Evolutionary conservation across 2,888 invertebrate species (phyloP).

Genomic region (Tridacna crocea): DNA sequence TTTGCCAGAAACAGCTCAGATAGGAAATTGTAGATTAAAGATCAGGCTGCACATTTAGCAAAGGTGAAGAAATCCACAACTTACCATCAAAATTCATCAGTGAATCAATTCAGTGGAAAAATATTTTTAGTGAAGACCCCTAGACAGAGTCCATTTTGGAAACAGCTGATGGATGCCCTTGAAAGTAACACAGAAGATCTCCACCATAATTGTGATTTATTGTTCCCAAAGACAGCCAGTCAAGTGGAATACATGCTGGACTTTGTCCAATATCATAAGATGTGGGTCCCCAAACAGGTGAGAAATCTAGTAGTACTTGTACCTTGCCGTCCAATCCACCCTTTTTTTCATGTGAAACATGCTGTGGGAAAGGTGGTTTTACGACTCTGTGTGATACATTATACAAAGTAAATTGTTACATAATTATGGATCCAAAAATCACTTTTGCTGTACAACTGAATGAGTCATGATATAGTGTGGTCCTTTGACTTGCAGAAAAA

Average conservation of each 20-base stretch:
- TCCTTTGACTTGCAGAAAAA: no score
- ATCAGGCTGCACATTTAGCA: neutral
- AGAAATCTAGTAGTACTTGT: neutral
- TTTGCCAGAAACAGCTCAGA: no score
- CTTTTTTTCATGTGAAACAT: no score
- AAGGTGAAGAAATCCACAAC: neutral
- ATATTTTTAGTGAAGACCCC: slow-evolving; percentile 72
- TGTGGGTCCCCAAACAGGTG: slow-evolving; percentile 75
- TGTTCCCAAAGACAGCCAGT: slow-evolving; percentile 73
- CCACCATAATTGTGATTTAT: slow-evolving; percentile 66
- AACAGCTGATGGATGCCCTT: slow-evolving; percentile 59
- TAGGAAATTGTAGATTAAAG: no score
- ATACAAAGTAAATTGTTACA: no score
- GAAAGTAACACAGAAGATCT: slow-evolving; percentile 65
- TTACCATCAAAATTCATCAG: neutral
- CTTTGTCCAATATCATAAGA: slow-evolving; percentile 71
- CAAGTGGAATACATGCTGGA: slow-evolving; percentile 74
- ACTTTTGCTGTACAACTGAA: no score
- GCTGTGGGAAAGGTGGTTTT: no score
- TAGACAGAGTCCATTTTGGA: slow-evolving; percentile 66
- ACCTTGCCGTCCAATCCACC: no score
- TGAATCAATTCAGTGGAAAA: no score
- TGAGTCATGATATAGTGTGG: no score
- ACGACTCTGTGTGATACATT: no score
- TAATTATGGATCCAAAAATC: no score